phyloP scores from a whole-genome alignment of 2,888 invertebrate genomes.

The Furcula furcula region DNA sequence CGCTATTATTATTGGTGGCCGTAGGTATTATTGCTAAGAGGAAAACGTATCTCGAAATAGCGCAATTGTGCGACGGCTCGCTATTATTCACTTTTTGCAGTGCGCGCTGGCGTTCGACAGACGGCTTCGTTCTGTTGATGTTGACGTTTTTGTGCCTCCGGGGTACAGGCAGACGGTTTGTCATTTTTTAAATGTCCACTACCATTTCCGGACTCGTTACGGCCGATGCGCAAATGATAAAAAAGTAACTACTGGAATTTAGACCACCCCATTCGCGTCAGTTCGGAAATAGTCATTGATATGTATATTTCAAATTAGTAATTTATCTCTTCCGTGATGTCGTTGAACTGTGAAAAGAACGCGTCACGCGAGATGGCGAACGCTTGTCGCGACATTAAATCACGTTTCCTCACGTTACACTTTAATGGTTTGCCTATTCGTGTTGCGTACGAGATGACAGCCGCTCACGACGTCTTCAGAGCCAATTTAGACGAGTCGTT shows the following conservation, averaged over 20 bases:
- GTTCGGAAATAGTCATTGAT: conserved; percentile 6
- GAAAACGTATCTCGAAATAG: conserved; percentile 73
- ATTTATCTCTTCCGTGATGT: conserved; percentile 14
- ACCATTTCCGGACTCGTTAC: conserved; percentile 51
- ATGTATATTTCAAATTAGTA: conserved; percentile 13
- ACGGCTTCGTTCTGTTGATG: conserved; percentile 49
- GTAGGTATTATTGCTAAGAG: conserved; percentile 61
- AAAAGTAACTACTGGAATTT: conserved; percentile 25
- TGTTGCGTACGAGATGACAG: conserved; percentile 42
- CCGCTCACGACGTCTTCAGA: conserved; percentile 36
- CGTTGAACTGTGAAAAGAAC: conserved; percentile 18
- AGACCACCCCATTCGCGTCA: conserved; percentile 17
- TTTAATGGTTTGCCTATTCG: conserved; percentile 41
- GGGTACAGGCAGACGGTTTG: conserved; percentile 53
- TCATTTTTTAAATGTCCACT: conserved; percentile 57
- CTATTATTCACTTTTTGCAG: conserved; percentile 70
- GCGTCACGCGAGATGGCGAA: conserved; percentile 12
- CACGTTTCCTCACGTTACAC: conserved; percentile 36
- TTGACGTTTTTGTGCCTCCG: conserved; percentile 56
- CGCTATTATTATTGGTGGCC: conserved; percentile 51
- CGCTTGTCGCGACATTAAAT: conserved; percentile 30
- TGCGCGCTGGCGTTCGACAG: conserved; percentile 43
- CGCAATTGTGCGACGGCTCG: conserved; percentile 56
- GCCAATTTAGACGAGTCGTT: conserved; percentile 53
- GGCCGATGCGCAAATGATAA: conserved; percentile 34